Percentiles rank a stretch among this genome's conserved stretches.
Conservation (phyloP, 2,113 vertebrate genomes). For the Corythornis madagascariensis region DNA sequence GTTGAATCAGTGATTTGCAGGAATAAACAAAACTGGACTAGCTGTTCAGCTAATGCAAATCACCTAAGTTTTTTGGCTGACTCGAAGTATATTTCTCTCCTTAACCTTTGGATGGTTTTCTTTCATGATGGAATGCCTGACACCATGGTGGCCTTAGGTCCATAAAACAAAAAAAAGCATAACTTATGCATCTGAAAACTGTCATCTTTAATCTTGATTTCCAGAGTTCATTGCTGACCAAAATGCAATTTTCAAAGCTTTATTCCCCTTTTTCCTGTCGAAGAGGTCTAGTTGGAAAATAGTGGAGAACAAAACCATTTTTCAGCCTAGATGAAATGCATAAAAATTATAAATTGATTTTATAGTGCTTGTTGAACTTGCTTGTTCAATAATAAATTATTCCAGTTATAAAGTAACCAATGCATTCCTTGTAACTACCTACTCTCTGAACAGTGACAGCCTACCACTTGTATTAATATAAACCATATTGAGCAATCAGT, state of each 20-base stretch:
- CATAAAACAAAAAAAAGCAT: slow-evolving; percentile 42
- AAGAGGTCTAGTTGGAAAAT: slow-evolving; percentile 44
- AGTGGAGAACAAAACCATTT: slow-evolving; percentile 56
- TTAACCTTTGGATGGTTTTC: slow-evolving; percentile 33
- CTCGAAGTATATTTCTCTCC: background rate
- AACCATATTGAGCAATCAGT: slow-evolving; percentile 51
- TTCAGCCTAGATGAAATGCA: slow-evolving; percentile 54
- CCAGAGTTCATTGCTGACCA: slow-evolving; percentile 34
- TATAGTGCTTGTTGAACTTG: slow-evolving; percentile 61
- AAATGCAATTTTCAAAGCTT: slow-evolving; percentile 58
- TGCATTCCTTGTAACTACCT: slow-evolving; percentile 29
- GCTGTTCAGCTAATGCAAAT: slow-evolving; percentile 25
- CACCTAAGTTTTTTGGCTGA: background rate
- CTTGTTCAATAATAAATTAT: slow-evolving; percentile 69
- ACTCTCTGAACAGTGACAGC: slow-evolving; percentile 50
- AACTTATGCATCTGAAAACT: slow-evolving; percentile 50
- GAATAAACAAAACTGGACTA: slow-evolving; percentile 23
- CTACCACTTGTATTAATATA: slow-evolving; percentile 62
- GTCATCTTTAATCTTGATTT: slow-evolving; percentile 64
- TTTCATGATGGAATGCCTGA: background rate
- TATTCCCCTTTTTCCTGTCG: background rate
- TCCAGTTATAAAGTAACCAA: slow-evolving; percentile 45
- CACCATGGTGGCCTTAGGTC: background rate
- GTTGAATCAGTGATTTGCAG: slow-evolving; percentile 2
- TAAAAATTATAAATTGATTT: slow-evolving; percentile 69